Base-by-base conservation (phyloP, 2,888 invertebrate genomes). In the Drosophila rellima region DNA sequence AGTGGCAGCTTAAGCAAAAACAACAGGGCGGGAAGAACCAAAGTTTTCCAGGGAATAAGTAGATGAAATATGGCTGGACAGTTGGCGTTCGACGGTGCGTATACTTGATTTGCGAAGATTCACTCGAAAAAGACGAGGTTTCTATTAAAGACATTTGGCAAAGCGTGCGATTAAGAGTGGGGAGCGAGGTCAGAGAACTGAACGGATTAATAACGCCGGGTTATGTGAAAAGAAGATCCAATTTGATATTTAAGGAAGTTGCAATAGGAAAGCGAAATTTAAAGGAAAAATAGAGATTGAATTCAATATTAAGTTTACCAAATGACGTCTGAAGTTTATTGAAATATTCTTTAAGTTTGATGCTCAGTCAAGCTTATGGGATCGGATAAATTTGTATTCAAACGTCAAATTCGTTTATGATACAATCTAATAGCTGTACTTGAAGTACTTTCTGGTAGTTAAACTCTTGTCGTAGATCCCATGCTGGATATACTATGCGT, bases 1-100 rank as follows among this genome's bases (percentile, higher is more conserved):
- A 87, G 83, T 82, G 82, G 80, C 74, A 80, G 82, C 84, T 83
- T 81, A 78, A 71, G 74, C 66, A 60, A 56, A 70, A 79, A 76
- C 70, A 68, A 63, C 40, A 55, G 42, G 35, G 62, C 45, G 55
- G 62, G 40, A 45, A 29, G 52, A 44, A 26, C 47, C 18, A 37
- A 60, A 59, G 59, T 63, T 67, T 62, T 42, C 54, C 42, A 26
- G 69, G 62, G 70, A 69, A 69, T 69, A 73, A 77, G 64, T 65
- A 61, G 55, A 79, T 76, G 55, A 74, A 74, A 65, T 81, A 70
- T 61, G 57, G 65, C 74, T 63, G 77, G 69, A 60, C 78, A 85
- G 60, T 74, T 52, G 57, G 44, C 57, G 70, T 54, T 51, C 70
- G 40, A 79, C 78, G 82, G 64, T 79, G 84, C 82, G 82, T 78